These are phyloP conservation scores for Encarsia formosa DNA, from an alignment of 2,888 invertebrate species.

Conservation along the genomic window DNA sequence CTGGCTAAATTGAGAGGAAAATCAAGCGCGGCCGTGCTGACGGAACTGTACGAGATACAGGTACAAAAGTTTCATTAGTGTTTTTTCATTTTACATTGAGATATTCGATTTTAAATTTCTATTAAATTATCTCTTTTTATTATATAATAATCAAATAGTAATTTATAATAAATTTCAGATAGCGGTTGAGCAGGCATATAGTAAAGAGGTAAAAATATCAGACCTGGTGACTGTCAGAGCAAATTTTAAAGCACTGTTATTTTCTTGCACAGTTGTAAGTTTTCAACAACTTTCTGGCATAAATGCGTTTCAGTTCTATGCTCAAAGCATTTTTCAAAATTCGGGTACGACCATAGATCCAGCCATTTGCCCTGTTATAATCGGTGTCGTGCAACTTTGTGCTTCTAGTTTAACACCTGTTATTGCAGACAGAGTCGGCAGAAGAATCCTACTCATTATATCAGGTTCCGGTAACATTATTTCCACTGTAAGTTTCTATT, in stretches of 20 bases:
- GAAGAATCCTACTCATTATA: conserved; percentile 66
- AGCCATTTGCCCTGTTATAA: conserved; percentile 67
- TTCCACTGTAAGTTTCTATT: conserved; percentile 55
- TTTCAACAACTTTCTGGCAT: conserved; percentile 84
- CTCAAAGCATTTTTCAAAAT: conserved; percentile 66
- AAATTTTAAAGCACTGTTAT: conserved; percentile 72
- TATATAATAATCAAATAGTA: too few relatives aligned
- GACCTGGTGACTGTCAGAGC: conserved; percentile 65
- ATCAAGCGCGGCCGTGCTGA: conserved; percentile 58
- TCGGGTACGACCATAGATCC: conserved; percentile 63
- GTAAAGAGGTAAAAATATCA: conserved; percentile 44
- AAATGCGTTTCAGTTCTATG: conserved; percentile 77
- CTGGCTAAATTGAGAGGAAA: conserved; percentile 66
- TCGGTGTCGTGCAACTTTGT: conserved; percentile 68
- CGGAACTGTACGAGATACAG: conserved; percentile 62
- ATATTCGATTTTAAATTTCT: too few relatives aligned
- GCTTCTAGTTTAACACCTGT: conserved; percentile 70
- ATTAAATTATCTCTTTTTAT: too few relatives aligned
- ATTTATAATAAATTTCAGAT: too few relatives aligned
- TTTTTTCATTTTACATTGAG: too few relatives aligned
- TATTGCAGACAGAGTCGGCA: conserved; percentile 74
- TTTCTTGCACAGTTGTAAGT: conserved; percentile 68
- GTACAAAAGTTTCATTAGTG: conserved; percentile 43
- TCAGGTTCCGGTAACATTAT: conserved; percentile 68
- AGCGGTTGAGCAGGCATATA: conserved; percentile 44